phyloP scores from a whole-genome alignment of 2,113 vertebrate species.

The Epinephelus moara region DNA sequence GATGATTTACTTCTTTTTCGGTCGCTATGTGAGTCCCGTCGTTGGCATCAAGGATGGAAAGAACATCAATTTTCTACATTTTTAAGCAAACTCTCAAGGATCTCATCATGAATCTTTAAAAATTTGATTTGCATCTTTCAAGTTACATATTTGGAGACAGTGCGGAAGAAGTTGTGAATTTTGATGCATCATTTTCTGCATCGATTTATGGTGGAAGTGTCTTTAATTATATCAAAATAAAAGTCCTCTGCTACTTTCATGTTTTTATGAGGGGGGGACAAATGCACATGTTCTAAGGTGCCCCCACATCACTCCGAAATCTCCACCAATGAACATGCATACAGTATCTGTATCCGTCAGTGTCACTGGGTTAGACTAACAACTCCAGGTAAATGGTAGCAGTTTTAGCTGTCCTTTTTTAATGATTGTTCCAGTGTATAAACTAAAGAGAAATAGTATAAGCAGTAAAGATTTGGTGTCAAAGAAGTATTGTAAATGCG shows the following conservation, averaged over 20 bases:
- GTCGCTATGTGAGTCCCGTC: neutral
- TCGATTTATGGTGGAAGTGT: too few relatives aligned
- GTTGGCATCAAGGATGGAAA: neutral
- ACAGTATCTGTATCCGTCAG: neutral
- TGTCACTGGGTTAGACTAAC: slow-evolving; percentile 9
- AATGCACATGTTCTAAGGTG: too few relatives aligned
- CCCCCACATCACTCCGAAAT: too few relatives aligned
- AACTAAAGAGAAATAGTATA: neutral
- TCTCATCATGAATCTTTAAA: neutral
- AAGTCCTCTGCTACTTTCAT: too few relatives aligned
- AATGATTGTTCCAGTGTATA: neutral
- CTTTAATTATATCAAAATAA: too few relatives aligned
- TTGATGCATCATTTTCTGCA: too few relatives aligned
- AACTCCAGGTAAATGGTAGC: neutral
- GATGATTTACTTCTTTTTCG: neutral
- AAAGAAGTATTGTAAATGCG: slow-evolving; percentile 13
- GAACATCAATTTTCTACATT: neutral
- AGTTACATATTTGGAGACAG: neutral
- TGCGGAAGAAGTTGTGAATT: neutral
- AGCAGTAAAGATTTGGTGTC: neutral
- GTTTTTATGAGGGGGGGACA: too few relatives aligned
- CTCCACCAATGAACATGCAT: too few relatives aligned
- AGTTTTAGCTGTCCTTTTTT: slow-evolving; percentile 5
- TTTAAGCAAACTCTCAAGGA: neutral
- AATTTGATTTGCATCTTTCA: neutral